Base-by-base conservation (phyloP, 1,140 invertebrate genomes). In the Atta colombica region DNA sequence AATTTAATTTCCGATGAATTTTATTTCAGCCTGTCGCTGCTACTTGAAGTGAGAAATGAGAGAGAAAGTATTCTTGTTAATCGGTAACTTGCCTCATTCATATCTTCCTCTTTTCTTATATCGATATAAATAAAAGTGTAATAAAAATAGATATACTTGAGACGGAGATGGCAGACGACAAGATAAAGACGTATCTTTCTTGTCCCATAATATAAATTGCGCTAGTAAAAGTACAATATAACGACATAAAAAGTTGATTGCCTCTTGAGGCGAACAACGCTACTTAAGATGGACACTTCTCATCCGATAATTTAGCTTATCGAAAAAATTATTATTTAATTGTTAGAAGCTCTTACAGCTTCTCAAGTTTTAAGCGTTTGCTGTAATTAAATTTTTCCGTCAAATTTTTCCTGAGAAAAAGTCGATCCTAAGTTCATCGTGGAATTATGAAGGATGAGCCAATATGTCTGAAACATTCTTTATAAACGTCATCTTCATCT, bases 271-370 rank as follows among this genome's bases (percentile, higher is more conserved):
- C 51, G 21, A 58, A 14, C n/a, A 45, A 28, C 66, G 78, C 65
- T 81, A 81, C 49, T 81, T 71, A 71, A 55, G 78, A 45, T 71
- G 35, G 31, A 71, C 75, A 77, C 58, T 49, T 65, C 3, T 35
- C 53, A 14, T 7, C 78, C 21, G 51, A 60, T 81, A 81, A 81
- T 81, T 81, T 39, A 81, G 14, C 28, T 71, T 71, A 49, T 71
- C 78, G 65, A n/a, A 71, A 45, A 65, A 58, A 81, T 81, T 81
- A 81, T 81, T 81, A 68, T 80, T 80, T 25, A 78, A 39, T 63
- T 81, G 31, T 78, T 10, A 77, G 35, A 31, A 16, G 45, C 31
- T 55, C 49, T 69, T 58, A 28, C 28, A n/a, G 28, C n/a, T 65
- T 81, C 21, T 10, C 53, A 28, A 71, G 63, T 71, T 81, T 71